Evolutionary conservation across 2,797 vertebrate genomes (phyloP).

Genomic region (Liparis tanakae): DNA sequence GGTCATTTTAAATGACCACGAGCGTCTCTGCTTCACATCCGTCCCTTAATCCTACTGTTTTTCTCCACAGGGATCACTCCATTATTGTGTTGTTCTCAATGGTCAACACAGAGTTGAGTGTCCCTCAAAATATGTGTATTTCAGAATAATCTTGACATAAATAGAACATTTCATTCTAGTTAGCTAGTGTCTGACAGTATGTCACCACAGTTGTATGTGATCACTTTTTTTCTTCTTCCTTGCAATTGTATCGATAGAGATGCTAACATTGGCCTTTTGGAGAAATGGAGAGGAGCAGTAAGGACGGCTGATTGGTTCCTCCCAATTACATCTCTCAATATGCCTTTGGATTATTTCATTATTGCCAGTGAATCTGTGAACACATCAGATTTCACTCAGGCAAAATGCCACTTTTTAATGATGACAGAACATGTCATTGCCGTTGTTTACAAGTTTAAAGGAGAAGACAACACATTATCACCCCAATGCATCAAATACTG

Average conservation of each 20-base stretch:
- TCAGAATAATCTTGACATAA: not conserved
- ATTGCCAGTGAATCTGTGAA: slow-evolving; percentile 24
- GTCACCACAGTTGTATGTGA: slow-evolving; percentile 10
- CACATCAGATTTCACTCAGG: not conserved
- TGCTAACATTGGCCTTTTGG: slow-evolving; percentile 17
- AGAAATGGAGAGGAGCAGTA: slow-evolving; percentile 18
- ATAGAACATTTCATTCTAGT: slow-evolving; percentile 10
- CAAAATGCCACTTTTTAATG: slow-evolving; percentile 2
- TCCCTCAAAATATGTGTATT: not conserved
- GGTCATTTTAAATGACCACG: slow-evolving; percentile 64
- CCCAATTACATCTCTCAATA: slow-evolving; percentile 3
- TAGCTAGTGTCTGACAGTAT: slow-evolving; percentile 1
- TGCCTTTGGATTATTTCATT: slow-evolving; percentile 34
- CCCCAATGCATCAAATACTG: not conserved
- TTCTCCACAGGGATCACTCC: slow-evolving; percentile 12
- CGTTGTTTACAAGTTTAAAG: slow-evolving; percentile 8
- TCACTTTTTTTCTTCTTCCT: slow-evolving; percentile 20
- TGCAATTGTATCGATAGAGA: slow-evolving; percentile 22
- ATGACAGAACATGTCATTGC: slow-evolving; percentile 22
- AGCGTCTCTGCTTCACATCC: slow-evolving; percentile 15
- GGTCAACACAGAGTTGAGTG: slow-evolving; percentile 1
- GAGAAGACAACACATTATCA: not conserved
- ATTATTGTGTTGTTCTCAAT: slow-evolving; percentile 8
- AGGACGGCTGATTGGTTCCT: not conserved
- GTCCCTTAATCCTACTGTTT: slow-evolving; percentile 45